Evolutionary conservation across 2,888 invertebrate genomes (phyloP).

Genomic region (Ctena decussata): DNA sequence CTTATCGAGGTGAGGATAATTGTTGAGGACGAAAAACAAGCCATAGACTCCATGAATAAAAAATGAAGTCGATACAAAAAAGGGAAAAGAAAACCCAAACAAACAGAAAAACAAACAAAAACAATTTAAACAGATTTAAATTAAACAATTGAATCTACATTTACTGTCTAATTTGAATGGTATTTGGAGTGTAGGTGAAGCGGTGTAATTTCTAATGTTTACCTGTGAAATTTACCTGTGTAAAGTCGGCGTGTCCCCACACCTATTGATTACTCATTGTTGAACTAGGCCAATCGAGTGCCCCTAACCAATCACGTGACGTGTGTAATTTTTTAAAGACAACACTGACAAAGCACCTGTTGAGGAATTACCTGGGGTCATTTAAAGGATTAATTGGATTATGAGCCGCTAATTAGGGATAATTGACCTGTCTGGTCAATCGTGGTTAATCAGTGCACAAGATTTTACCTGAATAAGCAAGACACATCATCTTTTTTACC

Average conservation of each 20-base stretch:
- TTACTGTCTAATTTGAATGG: neutral
- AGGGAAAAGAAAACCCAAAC: too few relatives aligned
- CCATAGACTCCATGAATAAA: too few relatives aligned
- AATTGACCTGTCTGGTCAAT: neutral
- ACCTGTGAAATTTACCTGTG: slow-evolving; percentile 26
- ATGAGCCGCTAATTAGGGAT: neutral
- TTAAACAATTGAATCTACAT: too few relatives aligned
- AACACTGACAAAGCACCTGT: slow-evolving; percentile 29
- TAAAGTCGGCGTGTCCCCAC: slow-evolving; percentile 23
- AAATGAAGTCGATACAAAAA: too few relatives aligned
- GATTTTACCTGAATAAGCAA: neutral
- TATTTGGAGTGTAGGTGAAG: neutral
- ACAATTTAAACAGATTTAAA: too few relatives aligned
- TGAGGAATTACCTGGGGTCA: slow-evolving; percentile 18
- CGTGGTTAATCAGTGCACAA: neutral
- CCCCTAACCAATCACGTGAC: slow-evolving; percentile 46
- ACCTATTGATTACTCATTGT: slow-evolving; percentile 58
- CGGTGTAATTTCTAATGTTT: neutral
- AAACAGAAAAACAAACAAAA: too few relatives aligned
- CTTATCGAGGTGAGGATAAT: too few relatives aligned
- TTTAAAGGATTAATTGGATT: neutral
- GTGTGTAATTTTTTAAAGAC: slow-evolving; percentile 31
- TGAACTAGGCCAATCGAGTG: slow-evolving; percentile 39
- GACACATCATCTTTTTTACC: neutral
- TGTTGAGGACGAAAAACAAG: too few relatives aligned